These are phyloP conservation scores for Ceratitis capitata DNA, from an alignment of 1,140 invertebrate genomes.

Conservation along the genomic window DNA sequence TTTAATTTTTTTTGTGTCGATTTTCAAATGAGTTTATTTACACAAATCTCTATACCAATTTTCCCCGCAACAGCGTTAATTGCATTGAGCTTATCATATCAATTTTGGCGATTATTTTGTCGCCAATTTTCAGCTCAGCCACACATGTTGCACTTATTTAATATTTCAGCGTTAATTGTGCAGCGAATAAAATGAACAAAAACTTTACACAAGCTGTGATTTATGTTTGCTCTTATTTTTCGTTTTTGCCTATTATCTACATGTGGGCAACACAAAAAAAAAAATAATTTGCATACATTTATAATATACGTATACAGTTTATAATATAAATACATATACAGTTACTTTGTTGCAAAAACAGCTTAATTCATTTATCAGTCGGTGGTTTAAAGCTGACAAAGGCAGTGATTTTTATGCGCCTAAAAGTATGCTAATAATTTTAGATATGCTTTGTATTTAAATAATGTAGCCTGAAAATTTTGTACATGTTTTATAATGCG, in stretches of 20 bases:
- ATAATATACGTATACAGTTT: background rate
- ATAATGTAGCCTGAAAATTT: background rate
- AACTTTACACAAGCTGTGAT: background rate
- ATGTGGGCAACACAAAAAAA: background rate
- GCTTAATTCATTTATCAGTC: constrained; percentile 3
- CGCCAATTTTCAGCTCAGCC: constrained; percentile 17
- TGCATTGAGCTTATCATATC: constrained; percentile 23
- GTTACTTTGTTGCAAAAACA: background rate
- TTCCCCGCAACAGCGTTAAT: background rate
- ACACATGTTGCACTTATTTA: background rate
- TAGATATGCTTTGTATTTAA: background rate
- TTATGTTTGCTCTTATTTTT: background rate
- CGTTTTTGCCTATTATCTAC: background rate
- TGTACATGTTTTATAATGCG: background rate
- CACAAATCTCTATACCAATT: background rate
- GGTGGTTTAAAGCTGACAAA: constrained; percentile 19
- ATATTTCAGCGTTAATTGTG: constrained; percentile 12
- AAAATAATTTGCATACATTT: background rate
- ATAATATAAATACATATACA: too few species aligned
- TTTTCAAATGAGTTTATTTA: background rate
- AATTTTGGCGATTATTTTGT: constrained; percentile 19
- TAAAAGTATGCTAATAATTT: constrained; percentile 20
- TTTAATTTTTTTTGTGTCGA: too few species aligned
- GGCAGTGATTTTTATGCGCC: constrained; percentile 8
- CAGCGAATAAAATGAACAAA: background rate